Base-by-base conservation (phyloP, 2,113 vertebrate species). In the Hyaena hyaena region DNA sequence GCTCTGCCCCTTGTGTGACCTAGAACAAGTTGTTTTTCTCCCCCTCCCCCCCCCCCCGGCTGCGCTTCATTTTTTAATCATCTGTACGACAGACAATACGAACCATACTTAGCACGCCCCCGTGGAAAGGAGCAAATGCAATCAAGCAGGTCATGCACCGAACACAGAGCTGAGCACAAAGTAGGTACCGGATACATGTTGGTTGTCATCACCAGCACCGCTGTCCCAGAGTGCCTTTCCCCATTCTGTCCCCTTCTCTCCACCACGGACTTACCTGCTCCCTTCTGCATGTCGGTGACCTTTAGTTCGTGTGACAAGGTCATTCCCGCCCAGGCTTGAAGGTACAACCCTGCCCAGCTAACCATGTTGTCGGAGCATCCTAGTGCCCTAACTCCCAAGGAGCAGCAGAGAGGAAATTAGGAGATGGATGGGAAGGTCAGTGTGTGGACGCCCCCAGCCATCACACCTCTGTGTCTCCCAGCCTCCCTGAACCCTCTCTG, bases 301-400 rank as follows among this genome's bases (percentile, higher is more conserved):
- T 93, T 94, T 90, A 48, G 10, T 82, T 35, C 35, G 48, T 48
- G 58, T 87, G 82, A 85, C 82, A 95, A 96, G 82, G 68, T 71
- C 93, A 81, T 55, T 89, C 86, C 79, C 6, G 4, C 65, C 89
- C 69, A 1, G 53, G 50, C 65, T 81, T 16, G 14, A 69, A 65
- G 68, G 48, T 65, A 66, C 86, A 91, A 61, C 85, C 2, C 43
- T 55, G 24, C 50, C 90, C 33, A 19, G 88, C 66, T 69, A 83
- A 82, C 89, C 23, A 1, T 11, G 43, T 86, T 86, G 48, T 74
- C 90, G 17, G 28, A 28, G 43, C 26, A n/a, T 48, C 81, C 48
- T 76, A 12, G 73, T 24, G 21, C 63, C 92, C 77, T 58, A 39
- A 45, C n/a, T 5, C 43, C 50, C 61, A 43, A 9, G 77, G 19